phyloP scores from a whole-genome alignment of 2,113 vertebrate genomes.

The Hyla sarda region DNA sequence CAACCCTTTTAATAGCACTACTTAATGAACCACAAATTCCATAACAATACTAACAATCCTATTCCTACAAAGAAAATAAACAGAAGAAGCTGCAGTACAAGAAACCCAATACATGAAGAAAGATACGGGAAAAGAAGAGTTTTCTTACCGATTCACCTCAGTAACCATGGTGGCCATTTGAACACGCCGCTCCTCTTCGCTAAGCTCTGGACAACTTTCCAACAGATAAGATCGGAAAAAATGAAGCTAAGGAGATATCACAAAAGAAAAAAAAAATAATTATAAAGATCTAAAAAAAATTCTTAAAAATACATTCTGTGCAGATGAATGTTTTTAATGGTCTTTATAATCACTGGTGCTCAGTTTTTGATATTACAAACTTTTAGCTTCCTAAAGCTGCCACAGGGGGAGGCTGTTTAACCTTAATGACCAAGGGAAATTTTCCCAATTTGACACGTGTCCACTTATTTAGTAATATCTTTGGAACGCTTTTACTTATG shows the following conservation, averaged over 20 bases:
- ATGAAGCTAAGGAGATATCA: conserved; percentile 73
- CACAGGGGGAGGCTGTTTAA: neutral
- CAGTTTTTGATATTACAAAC: neutral
- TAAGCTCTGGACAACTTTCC: conserved; percentile 65
- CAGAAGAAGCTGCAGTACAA: too few species aligned
- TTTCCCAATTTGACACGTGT: too few species aligned
- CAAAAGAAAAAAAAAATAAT: neutral
- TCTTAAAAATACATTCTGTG: too few species aligned
- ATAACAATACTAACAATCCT: too few species aligned
- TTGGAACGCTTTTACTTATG: too few species aligned
- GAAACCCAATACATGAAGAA: too few species aligned
- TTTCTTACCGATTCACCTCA: conserved; percentile 81
- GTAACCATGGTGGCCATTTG: conserved; percentile 81
- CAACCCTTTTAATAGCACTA: too few species aligned
- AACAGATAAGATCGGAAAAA: conserved; percentile 86
- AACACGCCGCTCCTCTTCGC: conserved; percentile 19
- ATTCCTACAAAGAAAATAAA: too few species aligned
- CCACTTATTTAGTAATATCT: too few species aligned
- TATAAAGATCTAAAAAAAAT: neutral
- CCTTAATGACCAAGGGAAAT: too few species aligned
- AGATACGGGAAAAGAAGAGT: neutral
- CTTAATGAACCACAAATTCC: too few species aligned
- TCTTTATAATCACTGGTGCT: too few species aligned
- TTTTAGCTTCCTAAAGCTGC: neutral
- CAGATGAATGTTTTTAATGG: neutral